These are phyloP conservation scores for Paratilapia polleni DNA, from an alignment of 2,113 vertebrate genomes.

Conservation along the genomic window DNA sequence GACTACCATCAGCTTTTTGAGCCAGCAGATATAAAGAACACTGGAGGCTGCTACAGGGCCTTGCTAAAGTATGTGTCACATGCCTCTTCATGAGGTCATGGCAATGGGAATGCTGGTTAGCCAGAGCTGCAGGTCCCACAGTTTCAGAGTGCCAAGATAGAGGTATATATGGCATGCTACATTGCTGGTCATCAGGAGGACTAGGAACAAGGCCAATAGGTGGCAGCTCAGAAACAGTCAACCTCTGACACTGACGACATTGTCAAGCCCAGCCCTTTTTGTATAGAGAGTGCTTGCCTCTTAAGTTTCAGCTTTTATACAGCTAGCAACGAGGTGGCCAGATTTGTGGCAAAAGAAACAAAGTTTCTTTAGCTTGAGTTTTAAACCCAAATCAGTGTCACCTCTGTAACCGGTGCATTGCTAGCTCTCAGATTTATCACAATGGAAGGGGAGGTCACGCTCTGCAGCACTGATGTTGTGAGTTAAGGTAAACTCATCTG, in stretches of 20 bases:
- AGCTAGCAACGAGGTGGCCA: too few species aligned
- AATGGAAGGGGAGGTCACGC: too few species aligned
- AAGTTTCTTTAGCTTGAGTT: not conserved
- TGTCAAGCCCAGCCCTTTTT: too few species aligned
- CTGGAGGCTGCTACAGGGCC: not conserved
- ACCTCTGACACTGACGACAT: not conserved
- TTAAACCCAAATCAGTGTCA: not conserved
- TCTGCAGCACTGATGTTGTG: not conserved
- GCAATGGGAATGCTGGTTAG: too few species aligned
- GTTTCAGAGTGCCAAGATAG: too few species aligned
- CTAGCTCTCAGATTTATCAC: not conserved
- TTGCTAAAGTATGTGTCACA: not conserved
- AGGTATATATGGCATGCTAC: not conserved
- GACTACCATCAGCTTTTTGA: too few species aligned
- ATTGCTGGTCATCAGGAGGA: not conserved
- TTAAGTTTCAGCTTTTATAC: too few species aligned
- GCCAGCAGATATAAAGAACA: not conserved
- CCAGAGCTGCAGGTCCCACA: too few species aligned
- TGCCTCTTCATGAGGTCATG: not conserved
- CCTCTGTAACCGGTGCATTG: fast-evolving
- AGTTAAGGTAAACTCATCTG: too few species aligned
- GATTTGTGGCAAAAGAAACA: not conserved
- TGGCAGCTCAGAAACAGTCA: not conserved
- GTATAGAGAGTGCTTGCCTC: too few species aligned
- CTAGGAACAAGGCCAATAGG: not conserved